phyloP scores from a whole-genome alignment of 1,140 invertebrate genomes.

The roundworm (Caenorhabditis elegans) region WBcel235 BX284606.5:13627001-13627500 shows the following conservation, averaged over 20 bases:
- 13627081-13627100: not conserved
- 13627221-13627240: slow-evolving; percentile 85
- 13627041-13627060: not conserved
- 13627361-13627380: no score
- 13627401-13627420: no score
- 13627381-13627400: no score
- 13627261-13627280: slow-evolving; percentile 75
- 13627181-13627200: slow-evolving; percentile 64
- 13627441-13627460: no score
- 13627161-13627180: not conserved
- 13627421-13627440: no score
- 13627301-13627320: not conserved
- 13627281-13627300: slow-evolving; percentile 72
- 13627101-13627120: not conserved
- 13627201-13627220: slow-evolving; percentile 87
- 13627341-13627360: no score
- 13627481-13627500: no score
- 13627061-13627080: not conserved
- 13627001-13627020: slow-evolving; percentile 43
- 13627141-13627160: not conserved
- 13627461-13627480: no score
- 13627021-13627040: slow-evolving; percentile 41
- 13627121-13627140: not conserved
- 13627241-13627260: slow-evolving; percentile 83
- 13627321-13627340: not conserved